These are phyloP conservation scores for Argyra leucocephala DNA, from an alignment of 2,888 invertebrate species.

Conservation along the genomic window DNA sequence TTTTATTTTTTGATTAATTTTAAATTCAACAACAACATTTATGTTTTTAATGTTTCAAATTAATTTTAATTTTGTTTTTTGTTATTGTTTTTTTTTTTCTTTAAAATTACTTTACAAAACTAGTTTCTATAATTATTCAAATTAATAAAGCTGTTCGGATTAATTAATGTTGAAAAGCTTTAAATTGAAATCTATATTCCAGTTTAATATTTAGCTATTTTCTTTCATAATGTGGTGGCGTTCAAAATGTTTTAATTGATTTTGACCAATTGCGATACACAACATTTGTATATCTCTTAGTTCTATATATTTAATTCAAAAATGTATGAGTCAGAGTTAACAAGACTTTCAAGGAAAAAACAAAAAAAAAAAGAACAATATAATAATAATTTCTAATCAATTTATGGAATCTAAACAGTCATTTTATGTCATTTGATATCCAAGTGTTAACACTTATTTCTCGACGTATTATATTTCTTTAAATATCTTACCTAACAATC, in stretches of 20 bases:
- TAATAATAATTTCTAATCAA: too few species aligned
- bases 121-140: not conserved
- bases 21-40: not conserved
- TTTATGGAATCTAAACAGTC: too few species aligned
- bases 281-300: too few species aligned
- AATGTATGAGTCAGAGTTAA: too few species aligned
- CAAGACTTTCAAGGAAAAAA: too few species aligned
- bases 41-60: slow-evolving; percentile 1
- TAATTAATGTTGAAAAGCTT: not conserved
- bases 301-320: too few species aligned
- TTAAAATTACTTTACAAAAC: not conserved
- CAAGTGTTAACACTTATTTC: too few species aligned
- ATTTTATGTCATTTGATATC: too few species aligned
- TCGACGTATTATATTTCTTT: too few species aligned
- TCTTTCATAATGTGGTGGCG: not conserved
- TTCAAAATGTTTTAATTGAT: not conserved
- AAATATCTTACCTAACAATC: too few species aligned
- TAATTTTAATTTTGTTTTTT: not conserved
- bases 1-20: slow-evolving; percentile 4
- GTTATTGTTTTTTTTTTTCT: not conserved
- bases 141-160: slow-evolving; percentile 3
- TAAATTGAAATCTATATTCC: not conserved
- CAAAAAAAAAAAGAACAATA: too few species aligned
- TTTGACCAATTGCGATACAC: slow-evolving; percentile 1
- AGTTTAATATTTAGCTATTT: not conserved